Evolutionary conservation across 2,888 invertebrate genomes (phyloP).

Genomic region (Sisyra terminalis): DNA sequence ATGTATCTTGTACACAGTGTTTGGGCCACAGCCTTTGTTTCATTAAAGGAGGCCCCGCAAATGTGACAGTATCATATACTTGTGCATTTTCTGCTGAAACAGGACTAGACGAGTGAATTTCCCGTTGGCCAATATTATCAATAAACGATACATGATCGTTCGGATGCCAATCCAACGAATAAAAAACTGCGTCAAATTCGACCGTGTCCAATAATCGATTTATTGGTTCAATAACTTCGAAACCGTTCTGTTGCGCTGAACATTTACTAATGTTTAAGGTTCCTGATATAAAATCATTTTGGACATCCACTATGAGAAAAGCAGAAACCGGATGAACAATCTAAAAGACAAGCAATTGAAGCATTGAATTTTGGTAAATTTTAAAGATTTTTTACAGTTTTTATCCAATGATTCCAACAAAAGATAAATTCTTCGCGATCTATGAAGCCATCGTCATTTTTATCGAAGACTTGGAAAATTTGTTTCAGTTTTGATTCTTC

Average conservation of each 20-base stretch:
- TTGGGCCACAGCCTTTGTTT: conserved; percentile 88
- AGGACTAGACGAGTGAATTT: conserved; percentile 54
- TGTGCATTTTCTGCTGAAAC: conserved; percentile 60
- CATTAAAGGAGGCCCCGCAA: conserved; percentile 70
- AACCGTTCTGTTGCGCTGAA: conserved; percentile 79
- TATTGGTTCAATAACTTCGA: conserved; percentile 82
- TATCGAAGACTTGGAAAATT: conserved; percentile 69
- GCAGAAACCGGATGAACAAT: conserved; percentile 75
- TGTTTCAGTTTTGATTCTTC: conserved; percentile 52
- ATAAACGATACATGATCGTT: conserved; percentile 91
- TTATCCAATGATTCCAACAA: conserved; percentile 86
- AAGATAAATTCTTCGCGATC: conserved; percentile 70
- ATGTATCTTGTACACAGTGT: conserved; percentile 90
- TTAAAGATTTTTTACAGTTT: conserved; percentile 47
- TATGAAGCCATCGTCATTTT: conserved; percentile 56
- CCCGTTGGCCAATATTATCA: conserved; percentile 69
- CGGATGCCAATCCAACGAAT: conserved; percentile 96
- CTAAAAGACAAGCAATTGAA: conserved; percentile 26
- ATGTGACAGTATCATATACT: conserved; percentile 84
- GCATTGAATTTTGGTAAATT: not conserved
- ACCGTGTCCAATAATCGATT: conserved; percentile 69
- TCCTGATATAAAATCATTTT: conserved; percentile 95
- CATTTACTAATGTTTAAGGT: conserved; percentile 86
- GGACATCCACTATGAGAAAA: conserved; percentile 88
- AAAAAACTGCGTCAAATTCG: conserved; percentile 76